These are phyloP conservation scores for Sylvia borin DNA, from an alignment of 2,797 vertebrate species.

Conservation along the genomic window DNA sequence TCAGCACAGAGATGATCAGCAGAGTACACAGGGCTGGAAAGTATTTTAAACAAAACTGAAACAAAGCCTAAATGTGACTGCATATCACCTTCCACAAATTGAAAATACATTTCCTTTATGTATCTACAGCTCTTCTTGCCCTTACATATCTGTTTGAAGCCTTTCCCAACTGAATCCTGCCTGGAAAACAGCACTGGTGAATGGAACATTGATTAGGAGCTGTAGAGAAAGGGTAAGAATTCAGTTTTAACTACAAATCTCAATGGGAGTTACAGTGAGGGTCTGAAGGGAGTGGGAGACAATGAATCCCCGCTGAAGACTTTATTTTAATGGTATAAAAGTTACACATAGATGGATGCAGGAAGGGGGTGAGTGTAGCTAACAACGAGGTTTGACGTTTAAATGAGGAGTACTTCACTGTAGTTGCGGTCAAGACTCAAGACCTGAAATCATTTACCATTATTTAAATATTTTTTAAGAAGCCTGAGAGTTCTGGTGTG, in stretches of 20 bases:
- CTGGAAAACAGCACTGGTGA: background rate
- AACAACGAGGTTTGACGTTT: background rate
- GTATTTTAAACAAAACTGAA: background rate
- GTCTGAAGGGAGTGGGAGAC: background rate
- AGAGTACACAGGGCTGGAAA: background rate
- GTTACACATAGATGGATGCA: too few relatives aligned
- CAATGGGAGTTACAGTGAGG: background rate
- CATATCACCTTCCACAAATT: background rate
- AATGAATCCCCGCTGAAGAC: background rate
- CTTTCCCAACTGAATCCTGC: background rate
- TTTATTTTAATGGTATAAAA: background rate
- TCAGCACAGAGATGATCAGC: background rate
- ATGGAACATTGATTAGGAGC: background rate
- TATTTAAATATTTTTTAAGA: background rate
- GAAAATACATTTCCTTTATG: background rate
- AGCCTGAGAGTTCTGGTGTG: rapidly evolving
- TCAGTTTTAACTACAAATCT: background rate
- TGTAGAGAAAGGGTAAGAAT: background rate
- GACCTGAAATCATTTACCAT: background rate
- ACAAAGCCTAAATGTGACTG: background rate
- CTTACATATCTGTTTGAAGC: background rate
- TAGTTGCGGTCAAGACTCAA: rapidly evolving
- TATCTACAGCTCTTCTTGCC: background rate
- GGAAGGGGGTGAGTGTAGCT: background rate
- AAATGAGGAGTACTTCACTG: background rate